These are phyloP conservation scores for Tamandua tetradactyla DNA, from an alignment of 2,797 vertebrate genomes.

Conservation along the genomic window DNA sequence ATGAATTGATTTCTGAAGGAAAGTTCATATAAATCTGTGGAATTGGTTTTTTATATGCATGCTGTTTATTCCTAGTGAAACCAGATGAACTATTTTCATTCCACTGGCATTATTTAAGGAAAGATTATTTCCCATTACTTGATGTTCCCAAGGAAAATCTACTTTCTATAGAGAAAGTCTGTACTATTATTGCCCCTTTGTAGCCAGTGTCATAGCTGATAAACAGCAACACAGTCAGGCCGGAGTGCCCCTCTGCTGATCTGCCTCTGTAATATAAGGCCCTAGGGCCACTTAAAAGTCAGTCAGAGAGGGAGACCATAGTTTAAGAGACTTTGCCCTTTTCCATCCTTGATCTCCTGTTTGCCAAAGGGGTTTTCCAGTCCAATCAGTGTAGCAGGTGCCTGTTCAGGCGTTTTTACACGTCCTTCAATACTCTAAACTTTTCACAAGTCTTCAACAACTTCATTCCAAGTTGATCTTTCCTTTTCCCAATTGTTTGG, in stretches of 20 bases:
- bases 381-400: background rate
- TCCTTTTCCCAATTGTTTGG: background rate
- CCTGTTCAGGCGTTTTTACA: background rate
- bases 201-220: background rate
- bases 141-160: slow-evolving; percentile 12
- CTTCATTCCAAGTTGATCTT: background rate
- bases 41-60: background rate
- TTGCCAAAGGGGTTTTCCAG: background rate
- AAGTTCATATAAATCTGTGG: background rate
- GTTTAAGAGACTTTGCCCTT: background rate
- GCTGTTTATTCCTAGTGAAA: slow-evolving; percentile 36
- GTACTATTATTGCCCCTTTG: background rate
- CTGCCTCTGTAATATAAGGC: background rate
- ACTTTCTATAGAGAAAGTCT: background rate
- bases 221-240: background rate
- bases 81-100: slow-evolving; percentile 17
- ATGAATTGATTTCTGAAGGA: background rate
- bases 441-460: background rate
- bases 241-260: background rate
- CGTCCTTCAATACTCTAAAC: background rate
- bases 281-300: background rate
- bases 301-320: background rate
- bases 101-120: background rate
- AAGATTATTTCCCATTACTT: background rate
- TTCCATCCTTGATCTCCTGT: background rate